Evolutionary conservation across 1,140 invertebrate species (phyloP).

Genomic region (Nasonia giraulti): DNA sequence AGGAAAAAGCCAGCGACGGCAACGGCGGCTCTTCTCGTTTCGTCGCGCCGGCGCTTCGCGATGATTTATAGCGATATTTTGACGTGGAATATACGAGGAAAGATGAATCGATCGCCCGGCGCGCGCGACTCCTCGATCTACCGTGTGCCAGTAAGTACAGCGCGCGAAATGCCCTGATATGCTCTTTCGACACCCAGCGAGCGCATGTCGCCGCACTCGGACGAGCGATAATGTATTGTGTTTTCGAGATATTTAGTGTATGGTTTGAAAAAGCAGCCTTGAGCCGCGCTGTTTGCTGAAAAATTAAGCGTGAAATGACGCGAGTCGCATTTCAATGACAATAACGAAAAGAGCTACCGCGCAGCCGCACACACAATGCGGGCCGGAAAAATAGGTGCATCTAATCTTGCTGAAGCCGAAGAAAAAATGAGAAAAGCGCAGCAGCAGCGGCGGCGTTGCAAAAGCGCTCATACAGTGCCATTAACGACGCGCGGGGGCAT

Average conservation of each 20-base stretch:
- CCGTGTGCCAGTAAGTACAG: neutral
- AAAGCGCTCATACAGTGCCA: slow-evolving; percentile 56
- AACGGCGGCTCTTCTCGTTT: slow-evolving; percentile 19
- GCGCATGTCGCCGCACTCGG: too few species aligned
- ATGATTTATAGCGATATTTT: slow-evolving; percentile 75
- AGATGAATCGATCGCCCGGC: slow-evolving; percentile 71
- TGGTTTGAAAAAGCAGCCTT: too few species aligned
- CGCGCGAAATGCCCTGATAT: neutral
- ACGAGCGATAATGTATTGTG: too few species aligned
- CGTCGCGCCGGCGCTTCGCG: slow-evolving; percentile 56
- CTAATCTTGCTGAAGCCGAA: neutral
- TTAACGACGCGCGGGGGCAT: slow-evolving; percentile 60
- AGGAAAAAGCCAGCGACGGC: neutral
- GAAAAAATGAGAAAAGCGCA: neutral
- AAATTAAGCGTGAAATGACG: slow-evolving; percentile 25
- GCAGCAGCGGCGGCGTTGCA: neutral
- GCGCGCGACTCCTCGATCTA: slow-evolving; percentile 63
- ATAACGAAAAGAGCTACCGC: neutral
- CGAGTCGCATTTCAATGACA: slow-evolving; percentile 5
- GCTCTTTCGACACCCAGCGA: neutral
- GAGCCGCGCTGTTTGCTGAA: neutral
- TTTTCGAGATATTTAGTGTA: too few species aligned
- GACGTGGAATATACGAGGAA: slow-evolving; percentile 71
- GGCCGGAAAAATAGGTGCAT: slow-evolving; percentile 34
- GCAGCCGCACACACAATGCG: neutral